A percentile compares a stretch with the other conserved stretches of the same genome.
Evolutionary conservation across 37 sponge, comb jelly and placozoan genomes (phyloP).

Genomic region (Lycopodina hypogea): DNA sequence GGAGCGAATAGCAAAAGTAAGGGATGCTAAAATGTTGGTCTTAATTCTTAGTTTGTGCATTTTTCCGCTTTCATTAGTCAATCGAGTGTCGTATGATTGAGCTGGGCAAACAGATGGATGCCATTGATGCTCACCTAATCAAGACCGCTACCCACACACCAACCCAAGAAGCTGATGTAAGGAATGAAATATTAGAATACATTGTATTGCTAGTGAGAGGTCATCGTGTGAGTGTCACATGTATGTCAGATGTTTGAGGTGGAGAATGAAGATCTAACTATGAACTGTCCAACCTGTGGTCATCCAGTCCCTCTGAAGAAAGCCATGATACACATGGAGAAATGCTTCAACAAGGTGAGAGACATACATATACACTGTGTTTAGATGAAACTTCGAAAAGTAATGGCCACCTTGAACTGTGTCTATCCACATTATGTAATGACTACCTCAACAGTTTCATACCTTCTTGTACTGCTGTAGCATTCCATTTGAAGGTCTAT

Average conservation of each 20-base stretch:
- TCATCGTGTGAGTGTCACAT: not conserved
- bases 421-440: no score
- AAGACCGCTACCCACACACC: constrained; percentile 19
- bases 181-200: not conserved
- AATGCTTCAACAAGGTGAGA: constrained; percentile 87
- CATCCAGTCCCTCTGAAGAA: constrained; percentile 67
- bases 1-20: no score
- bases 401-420: no score
- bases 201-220: not conserved
- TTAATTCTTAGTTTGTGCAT: not conserved
- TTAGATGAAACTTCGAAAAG: not conserved
- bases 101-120: constrained; percentile 39
- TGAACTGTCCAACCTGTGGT: constrained; percentile 94
- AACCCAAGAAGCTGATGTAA: constrained; percentile 33
- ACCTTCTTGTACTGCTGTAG: no score
- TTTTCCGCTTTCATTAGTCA: constrained; percentile 18
- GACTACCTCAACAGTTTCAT: no score
- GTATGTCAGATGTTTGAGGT: constrained; percentile 27
- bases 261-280: constrained; percentile 78
- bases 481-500: no score
- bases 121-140: constrained; percentile 44
- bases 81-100: constrained; percentile 37
- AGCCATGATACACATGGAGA: constrained; percentile 91
- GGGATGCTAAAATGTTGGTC: no score
- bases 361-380: not conserved